Evolutionary conservation across 2,113 vertebrate species (phyloP).

Genomic region (Percina caprodes): DNA sequence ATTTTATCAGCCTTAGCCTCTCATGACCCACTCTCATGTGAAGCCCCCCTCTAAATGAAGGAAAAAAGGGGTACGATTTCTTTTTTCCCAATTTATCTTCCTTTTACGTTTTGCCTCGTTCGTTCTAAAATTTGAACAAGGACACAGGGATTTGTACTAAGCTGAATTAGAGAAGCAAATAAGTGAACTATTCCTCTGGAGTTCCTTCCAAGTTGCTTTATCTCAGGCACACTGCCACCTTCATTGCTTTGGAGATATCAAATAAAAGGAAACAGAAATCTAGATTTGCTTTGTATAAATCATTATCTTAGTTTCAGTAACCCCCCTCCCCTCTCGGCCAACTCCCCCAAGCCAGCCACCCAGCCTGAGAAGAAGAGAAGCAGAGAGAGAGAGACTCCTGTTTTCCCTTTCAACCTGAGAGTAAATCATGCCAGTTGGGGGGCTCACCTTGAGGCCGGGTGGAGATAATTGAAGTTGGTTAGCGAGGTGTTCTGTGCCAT

Average conservation of each 20-base stretch:
- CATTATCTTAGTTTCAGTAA: conserved; percentile 70
- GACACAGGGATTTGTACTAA: conserved; percentile 52
- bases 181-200: conserved; percentile 70
- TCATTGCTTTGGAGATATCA: conserved; percentile 70
- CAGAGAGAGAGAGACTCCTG: conserved; percentile 65
- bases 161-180: conserved; percentile 66
- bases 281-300: conserved; percentile 70
- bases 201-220: conserved; percentile 58
- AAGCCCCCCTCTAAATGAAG: conserved; percentile 63
- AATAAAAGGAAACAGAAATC: conserved; percentile 65
- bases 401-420: conserved; percentile 77
- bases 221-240: conserved; percentile 62
- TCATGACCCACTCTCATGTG: conserved; percentile 78
- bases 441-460: conserved; percentile 81
- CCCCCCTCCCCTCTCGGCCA: conserved; percentile 36
- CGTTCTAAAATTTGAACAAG: conserved; percentile 62
- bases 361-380: conserved; percentile 60
- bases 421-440: conserved; percentile 81
- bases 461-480: conserved; percentile 85
- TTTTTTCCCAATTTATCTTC: conserved; percentile 61
- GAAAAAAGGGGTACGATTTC: conserved; percentile 45
- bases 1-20: conserved; percentile 85
- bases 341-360: conserved; percentile 63
- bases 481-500: conserved; percentile 83
- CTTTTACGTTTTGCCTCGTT: conserved; percentile 68